These are phyloP conservation scores for Caiman crocodilus DNA, from an alignment of 2,797 vertebrate species.

Conservation along the genomic window DNA sequence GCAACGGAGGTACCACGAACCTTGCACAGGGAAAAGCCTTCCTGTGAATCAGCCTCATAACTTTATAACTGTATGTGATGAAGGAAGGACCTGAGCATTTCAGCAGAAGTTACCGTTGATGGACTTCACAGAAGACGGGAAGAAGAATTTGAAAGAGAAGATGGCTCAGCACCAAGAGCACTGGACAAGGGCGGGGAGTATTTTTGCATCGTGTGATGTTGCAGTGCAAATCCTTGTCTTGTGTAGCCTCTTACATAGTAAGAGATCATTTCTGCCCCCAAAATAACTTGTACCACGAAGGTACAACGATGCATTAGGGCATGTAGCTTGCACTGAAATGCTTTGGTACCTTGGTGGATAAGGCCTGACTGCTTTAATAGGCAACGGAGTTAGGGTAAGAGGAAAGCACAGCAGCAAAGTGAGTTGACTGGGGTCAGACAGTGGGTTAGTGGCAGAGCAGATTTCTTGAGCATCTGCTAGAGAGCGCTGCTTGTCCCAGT, in stretches of 20 bases:
- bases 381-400: background rate
- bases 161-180: background rate
- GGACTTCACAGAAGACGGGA: background rate
- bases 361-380: background rate
- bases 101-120: background rate
- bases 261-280: constrained; percentile 35
- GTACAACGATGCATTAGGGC: too few relatives aligned
- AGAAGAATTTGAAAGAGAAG: background rate
- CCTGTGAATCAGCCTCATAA: background rate
- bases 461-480: background rate
- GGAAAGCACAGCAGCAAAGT: background rate
- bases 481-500: background rate
- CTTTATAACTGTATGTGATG: background rate
- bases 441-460: background rate
- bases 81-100: background rate
- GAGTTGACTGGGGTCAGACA: background rate
- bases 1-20: background rate
- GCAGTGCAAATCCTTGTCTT: too few relatives aligned
- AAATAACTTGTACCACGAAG: background rate
- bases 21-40: background rate
- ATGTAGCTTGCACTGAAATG: background rate
- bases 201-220: background rate
- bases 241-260: rapidly evolving
- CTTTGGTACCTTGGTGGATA: background rate
- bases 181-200: background rate